Evolutionary conservation across 1,140 invertebrate species (phyloP).

Genomic region (Aethina tumida): DNA sequence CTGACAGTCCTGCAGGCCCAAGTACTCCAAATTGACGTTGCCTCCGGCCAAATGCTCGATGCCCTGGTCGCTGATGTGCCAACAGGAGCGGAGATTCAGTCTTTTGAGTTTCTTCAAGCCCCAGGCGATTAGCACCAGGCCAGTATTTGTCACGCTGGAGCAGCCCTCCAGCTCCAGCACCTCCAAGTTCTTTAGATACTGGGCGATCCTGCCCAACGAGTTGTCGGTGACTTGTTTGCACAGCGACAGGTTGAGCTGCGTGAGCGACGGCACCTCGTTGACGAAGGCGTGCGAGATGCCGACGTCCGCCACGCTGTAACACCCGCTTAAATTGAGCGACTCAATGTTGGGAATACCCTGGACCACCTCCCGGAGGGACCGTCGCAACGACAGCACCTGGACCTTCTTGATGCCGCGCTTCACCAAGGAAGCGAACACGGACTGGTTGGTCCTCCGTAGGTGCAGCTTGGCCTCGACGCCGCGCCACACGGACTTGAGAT

Average conservation of each 20-base stretch:
- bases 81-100: slow-evolving; percentile 83
- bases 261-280: slow-evolving; percentile 60
- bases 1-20: slow-evolving; percentile 91
- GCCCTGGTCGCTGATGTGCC: slow-evolving; percentile 82
- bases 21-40: slow-evolving; percentile 61
- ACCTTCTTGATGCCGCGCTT: slow-evolving; percentile 78
- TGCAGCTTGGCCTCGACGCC: slow-evolving; percentile 86
- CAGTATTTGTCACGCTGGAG: slow-evolving; percentile 79
- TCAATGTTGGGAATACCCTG: slow-evolving; percentile 77
- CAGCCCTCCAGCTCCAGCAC: slow-evolving; percentile 83
- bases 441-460: slow-evolving; percentile 68
- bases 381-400: slow-evolving; percentile 77
- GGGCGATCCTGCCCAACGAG: slow-evolving; percentile 70
- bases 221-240: slow-evolving; percentile 92
- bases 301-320: slow-evolving; percentile 79
- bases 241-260: slow-evolving; percentile 74
- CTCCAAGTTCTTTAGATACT: slow-evolving; percentile 79
- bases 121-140: slow-evolving; percentile 75
- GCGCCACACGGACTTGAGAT: slow-evolving; percentile 85
- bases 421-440: slow-evolving; percentile 76
- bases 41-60: slow-evolving; percentile 77
- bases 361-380: slow-evolving; percentile 79
- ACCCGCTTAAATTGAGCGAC: slow-evolving; percentile 82
- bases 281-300: slow-evolving; percentile 74
- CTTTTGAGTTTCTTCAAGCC: slow-evolving; percentile 72